Evolutionary conservation across 2,797 vertebrate genomes (phyloP).

Genomic region (Glyptemys insculpta): DNA sequence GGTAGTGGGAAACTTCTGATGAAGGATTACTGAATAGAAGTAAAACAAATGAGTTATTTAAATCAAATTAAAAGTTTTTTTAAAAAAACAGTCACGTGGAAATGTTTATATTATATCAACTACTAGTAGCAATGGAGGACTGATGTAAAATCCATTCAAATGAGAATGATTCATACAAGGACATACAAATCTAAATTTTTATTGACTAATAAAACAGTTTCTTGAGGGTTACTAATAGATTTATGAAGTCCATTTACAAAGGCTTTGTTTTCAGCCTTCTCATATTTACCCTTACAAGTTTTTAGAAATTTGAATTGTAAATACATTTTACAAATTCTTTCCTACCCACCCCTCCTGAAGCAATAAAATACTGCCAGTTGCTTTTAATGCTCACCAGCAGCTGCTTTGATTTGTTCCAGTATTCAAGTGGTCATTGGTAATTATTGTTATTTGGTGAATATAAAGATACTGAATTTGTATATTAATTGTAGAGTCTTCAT

Average conservation of each 20-base stretch:
- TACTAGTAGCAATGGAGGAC: conserved; percentile 12
- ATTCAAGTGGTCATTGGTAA: conserved; percentile 81
- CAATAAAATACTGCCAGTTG: conserved; percentile 86
- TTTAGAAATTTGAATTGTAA: conserved; percentile 78
- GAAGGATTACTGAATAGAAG: neutral
- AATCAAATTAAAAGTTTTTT: conserved; percentile 13
- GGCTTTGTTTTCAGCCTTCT: conserved; percentile 77
- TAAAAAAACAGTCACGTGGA: conserved; percentile 39
- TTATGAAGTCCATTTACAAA: conserved; percentile 59
- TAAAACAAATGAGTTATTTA: conserved; percentile 18
- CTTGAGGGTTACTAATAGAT: conserved; percentile 55
- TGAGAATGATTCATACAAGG: conserved; percentile 39
- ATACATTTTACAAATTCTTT: conserved; percentile 79
- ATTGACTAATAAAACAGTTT: conserved; percentile 51
- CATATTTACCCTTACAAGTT: conserved; percentile 39
- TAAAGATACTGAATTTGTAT: conserved; percentile 82
- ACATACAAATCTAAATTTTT: conserved; percentile 61
- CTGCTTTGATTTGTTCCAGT: conserved; percentile 80
- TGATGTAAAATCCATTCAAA: conserved; percentile 48
- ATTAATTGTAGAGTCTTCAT: conserved; percentile 79
- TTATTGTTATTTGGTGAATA: conserved; percentile 84
- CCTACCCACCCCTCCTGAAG: conserved; percentile 76
- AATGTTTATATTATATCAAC: conserved; percentile 10
- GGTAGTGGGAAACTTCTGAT: conserved; percentile 40
- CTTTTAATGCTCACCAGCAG: conserved; percentile 83